Evolutionary conservation across 2,888 invertebrate genomes (phyloP), one percentile per base, ranked within the genome.

Genomic region (Biston stratarius): DNA sequence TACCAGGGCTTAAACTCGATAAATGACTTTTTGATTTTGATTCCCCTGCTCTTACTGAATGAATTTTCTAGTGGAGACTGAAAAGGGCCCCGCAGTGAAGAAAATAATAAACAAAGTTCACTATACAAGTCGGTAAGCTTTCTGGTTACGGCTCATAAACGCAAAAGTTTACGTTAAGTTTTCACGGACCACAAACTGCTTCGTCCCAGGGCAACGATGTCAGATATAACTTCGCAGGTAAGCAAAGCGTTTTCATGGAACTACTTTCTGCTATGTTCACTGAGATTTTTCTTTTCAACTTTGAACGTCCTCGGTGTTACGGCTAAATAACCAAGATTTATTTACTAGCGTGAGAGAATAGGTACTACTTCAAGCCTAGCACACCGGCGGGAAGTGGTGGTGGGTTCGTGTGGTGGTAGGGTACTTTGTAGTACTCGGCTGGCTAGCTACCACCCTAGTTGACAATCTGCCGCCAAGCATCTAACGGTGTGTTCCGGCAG

Each of bases 121-220:
- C n/a, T 36, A 60, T 56, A 66, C 61, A 69, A 69, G 62, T 64
- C 63, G 51, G 70, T 68, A 61, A 38, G 49, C 53, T 15, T 15
- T 47, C 38, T 8, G 34, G 61, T 67, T 65, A 69, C 70, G 70
- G 67, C 49, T 64, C 69, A 68, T 74, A 66, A 74, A 72, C 67
- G 66, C 15, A 57, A 61, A 70, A 70, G 63, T 72, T 70, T 59
- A 62, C 71, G 66, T 67, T 67, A 70, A 72, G 72, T 74, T 72
- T 74, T 67, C 70, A 69, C 66, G 70, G 70, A 61, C 70, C 69
- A 71, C 72, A 72, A 74, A 74, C 69, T 69, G 67, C 33, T 60
- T 47, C 38, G 61, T 67, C 69, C 69, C 69, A 58, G 40, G 67
- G 36, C 62, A 44, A 56, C 67, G 63, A 60, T 67, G 60, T 56